Percentiles rank a stretch among this genome's conserved stretches.
These are phyloP conservation scores for Oostethus manadensis DNA, from an alignment of 2,113 vertebrate genomes.

Conservation along the genomic window DNA sequence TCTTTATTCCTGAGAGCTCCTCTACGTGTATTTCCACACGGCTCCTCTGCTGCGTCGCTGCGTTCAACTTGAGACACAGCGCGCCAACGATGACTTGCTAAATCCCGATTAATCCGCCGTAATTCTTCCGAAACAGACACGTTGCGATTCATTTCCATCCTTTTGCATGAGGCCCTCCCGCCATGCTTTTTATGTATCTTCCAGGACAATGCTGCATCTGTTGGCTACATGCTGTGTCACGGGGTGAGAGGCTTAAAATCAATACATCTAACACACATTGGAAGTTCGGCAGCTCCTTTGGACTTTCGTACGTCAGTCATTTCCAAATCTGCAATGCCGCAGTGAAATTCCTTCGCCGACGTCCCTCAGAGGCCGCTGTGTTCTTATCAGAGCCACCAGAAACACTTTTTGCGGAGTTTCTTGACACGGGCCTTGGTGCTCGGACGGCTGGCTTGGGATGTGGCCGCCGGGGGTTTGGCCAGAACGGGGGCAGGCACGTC, in stretches of 20 bases:
- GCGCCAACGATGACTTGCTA: slow-evolving; percentile 2
- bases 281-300: slow-evolving; percentile 20
- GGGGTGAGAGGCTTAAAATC: slow-evolving; percentile 1
- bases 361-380: neutral
- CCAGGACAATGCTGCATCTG: slow-evolving; percentile 15
- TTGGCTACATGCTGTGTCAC: slow-evolving; percentile 1
- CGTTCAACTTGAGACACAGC: slow-evolving; percentile 35
- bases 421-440: slow-evolving; percentile 79
- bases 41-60: slow-evolving; percentile 24
- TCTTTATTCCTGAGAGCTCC: slow-evolving; percentile 24
- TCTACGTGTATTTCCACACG: slow-evolving; percentile 12
- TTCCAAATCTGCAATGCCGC: neutral
- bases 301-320: slow-evolving; percentile 4
- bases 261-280: neutral
- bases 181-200: slow-evolving; percentile 20
- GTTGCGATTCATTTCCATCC: slow-evolving; percentile 20
- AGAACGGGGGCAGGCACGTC: slow-evolving; percentile 60
- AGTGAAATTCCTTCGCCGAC: neutral
- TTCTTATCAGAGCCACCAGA: slow-evolving; percentile 87
- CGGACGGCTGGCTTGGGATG: slow-evolving; percentile 36
- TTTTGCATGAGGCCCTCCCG: slow-evolving; percentile 10
- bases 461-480: slow-evolving; percentile 33
- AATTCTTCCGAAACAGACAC: slow-evolving; percentile 7
- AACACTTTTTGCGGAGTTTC: slow-evolving; percentile 93
- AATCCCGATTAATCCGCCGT: slow-evolving; percentile 23